Base-by-base conservation (phyloP, 2,113 vertebrate species). In the Datnioides undecimradiatus region DNA sequence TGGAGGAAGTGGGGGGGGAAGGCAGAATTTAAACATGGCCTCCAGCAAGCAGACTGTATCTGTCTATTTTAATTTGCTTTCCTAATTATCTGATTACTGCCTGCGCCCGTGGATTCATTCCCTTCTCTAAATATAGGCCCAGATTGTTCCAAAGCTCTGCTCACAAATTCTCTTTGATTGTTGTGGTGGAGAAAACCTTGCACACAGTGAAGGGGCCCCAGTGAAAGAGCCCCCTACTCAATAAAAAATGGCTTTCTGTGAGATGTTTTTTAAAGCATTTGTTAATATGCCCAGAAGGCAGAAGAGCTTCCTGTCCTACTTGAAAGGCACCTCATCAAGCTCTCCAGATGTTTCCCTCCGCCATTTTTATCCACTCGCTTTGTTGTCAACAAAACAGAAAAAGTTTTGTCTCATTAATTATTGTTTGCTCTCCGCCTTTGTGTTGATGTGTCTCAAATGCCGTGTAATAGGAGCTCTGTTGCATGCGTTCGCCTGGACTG, bases 61-160 rank as follows among this genome's bases (percentile, higher is more conserved):
- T 83, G 92, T 88, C 90, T 90, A 65, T 93, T 95, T 92, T 90
- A 87, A 94, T 94, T 95, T 93, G 86, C 90, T 91, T 85, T 88
- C 80, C 89, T 94, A 93, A 94, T 95, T 92, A 91, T 88, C 88
- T 88, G 91, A 94, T 94, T 89, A 91, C 90, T 87, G 89, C 79
- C 79, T 89, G 80, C 36, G 65, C 78, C 82, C 23, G 68, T 86
- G 85, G 85, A 92, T 84, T 77, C 81, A 66, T 80, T 82, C 80
- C 81, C 72, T 87, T 75, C 78, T 85, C 89, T 83, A 93, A 91
- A 92, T 89, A 83, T 80, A 90, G 83, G 75, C 83, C 71, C 77
- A 71, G 63, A 85, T 84, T 81, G 80, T 84, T 85, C 83, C 76
- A 81, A 79, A 75, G 58, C 68, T 48, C 64, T 59, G 71, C 86